Conservation (phyloP, 2,797 vertebrate species). For the Onychomys torridus region DNA sequence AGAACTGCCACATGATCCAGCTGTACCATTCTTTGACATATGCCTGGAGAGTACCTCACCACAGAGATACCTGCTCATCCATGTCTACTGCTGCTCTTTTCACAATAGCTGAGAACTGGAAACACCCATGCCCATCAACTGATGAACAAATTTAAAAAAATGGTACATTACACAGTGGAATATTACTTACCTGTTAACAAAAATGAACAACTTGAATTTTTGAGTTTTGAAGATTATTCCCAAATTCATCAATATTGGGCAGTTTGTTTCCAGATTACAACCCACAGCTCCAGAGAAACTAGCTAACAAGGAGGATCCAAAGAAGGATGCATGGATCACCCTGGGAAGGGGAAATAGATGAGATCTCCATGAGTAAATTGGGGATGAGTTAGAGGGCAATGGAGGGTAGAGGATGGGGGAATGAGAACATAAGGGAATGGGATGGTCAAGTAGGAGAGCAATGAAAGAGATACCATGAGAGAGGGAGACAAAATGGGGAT, state of each 20-base stretch:
- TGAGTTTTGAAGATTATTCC: neutral
- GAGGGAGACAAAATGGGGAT: too few species aligned
- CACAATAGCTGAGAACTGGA: neutral
- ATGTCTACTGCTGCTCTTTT: neutral
- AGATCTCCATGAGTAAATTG: too few species aligned
- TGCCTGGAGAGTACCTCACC: neutral
- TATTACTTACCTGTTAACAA: neutral
- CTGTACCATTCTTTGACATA: neutral
- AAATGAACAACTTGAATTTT: neutral
- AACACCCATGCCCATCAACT: neutral
- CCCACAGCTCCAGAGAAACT: too few species aligned
- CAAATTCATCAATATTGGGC: conserved; percentile 16
- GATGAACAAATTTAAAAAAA: neutral
- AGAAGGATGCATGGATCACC: too few species aligned
- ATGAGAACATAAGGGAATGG: too few species aligned
- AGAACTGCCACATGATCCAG: neutral
- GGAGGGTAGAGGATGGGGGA: too few species aligned
- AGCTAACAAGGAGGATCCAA: too few species aligned
- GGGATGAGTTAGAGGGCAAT: too few species aligned
- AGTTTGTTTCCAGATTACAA: neutral
- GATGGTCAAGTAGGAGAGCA: too few species aligned
- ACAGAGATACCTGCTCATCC: neutral
- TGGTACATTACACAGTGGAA: neutral
- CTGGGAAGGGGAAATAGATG: too few species aligned
- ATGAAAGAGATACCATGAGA: too few species aligned